Percentiles rank a stretch among this genome's conserved stretches.
phyloP scores from a whole-genome alignment of 2,888 invertebrate species.

The Sarcophaga subvicina region DNA sequence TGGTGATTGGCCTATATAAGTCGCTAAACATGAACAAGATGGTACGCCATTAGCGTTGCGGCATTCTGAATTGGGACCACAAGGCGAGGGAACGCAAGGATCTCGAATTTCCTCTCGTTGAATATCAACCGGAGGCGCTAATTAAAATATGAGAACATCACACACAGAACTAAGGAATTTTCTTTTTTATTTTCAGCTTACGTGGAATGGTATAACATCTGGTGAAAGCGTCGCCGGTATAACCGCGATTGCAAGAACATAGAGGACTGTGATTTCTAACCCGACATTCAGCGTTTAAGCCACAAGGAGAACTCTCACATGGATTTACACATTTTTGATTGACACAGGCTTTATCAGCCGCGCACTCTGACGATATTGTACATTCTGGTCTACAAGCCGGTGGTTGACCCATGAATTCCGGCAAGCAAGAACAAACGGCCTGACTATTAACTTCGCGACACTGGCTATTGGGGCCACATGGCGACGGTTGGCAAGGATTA shows the following conservation, averaged over 20 bases:
- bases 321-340: constrained; percentile 90
- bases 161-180: neutral
- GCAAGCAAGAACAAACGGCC: constrained; percentile 89
- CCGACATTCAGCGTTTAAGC: constrained; percentile 87
- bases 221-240: constrained; percentile 89
- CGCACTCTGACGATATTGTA: constrained; percentile 89
- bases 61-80: constrained; percentile 87
- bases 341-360: constrained; percentile 87
- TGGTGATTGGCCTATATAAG: constrained; percentile 87
- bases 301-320: constrained; percentile 86
- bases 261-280: constrained; percentile 91
- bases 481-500: constrained; percentile 87
- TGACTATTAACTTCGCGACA: constrained; percentile 88
- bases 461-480: constrained; percentile 89
- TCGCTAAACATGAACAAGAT: constrained; percentile 86
- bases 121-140: constrained; percentile 75
- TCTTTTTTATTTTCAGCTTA: constrained; percentile 73
- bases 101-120: constrained; percentile 80
- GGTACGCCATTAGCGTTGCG: constrained; percentile 84
- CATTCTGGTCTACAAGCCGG: constrained; percentile 91
- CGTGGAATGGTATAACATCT: constrained; percentile 83
- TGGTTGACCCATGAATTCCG: constrained; percentile 88
- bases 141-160: constrained; percentile 7
- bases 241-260: constrained; percentile 87
- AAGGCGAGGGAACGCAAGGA: constrained; percentile 88